Percentiles rank a stretch among this genome's conserved stretches.
Conservation (phyloP, 2,888 invertebrate species). For the Diarsia dahlii region DNA sequence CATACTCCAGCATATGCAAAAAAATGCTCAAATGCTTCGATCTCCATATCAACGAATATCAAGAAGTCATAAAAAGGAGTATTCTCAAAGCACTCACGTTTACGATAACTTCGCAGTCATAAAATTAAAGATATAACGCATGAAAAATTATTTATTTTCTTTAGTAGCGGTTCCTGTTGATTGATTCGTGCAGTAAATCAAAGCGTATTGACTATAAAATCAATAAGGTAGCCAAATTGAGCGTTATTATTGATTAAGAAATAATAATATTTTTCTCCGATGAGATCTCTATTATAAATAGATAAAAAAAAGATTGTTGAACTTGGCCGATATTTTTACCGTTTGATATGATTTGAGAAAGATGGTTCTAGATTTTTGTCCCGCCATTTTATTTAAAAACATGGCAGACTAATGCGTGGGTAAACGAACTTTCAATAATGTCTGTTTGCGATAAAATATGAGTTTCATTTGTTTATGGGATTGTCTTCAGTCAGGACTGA, state of each 20-base stretch:
- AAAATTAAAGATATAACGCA: conserved; percentile 70
- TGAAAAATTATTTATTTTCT: conserved; percentile 71
- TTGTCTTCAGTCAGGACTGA: conserved; percentile 34
- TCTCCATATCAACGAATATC: conserved; percentile 18
- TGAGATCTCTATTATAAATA: conserved; percentile 18
- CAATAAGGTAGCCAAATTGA: conserved; percentile 69
- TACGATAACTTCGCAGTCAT: conserved; percentile 68
- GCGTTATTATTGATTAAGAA: conserved; percentile 44
- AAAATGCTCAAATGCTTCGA: conserved; percentile 7
- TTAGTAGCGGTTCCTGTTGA: conserved; percentile 67
- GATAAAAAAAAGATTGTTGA: conserved; percentile 41
- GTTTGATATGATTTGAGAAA: conserved; percentile 1
- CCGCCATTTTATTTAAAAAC: conserved; percentile 22
- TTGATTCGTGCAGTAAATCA: conserved; percentile 73
- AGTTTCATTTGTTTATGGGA: conserved; percentile 32
- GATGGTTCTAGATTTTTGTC: conserved; percentile 38
- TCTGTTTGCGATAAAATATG: conserved; percentile 33
- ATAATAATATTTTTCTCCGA: conserved; percentile 32
- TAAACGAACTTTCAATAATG: conserved; percentile 28
- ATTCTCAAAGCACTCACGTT: conserved; percentile 63
- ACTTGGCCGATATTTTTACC: conserved; percentile 45
- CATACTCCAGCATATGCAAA: background rate
- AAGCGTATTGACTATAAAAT: conserved; percentile 66
- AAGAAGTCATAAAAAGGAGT: conserved; percentile 48
- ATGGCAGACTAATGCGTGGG: conserved; percentile 32